Base-by-base conservation (phyloP, 2,888 invertebrate genomes). In the Dasysyrphus tricinctus region DNA sequence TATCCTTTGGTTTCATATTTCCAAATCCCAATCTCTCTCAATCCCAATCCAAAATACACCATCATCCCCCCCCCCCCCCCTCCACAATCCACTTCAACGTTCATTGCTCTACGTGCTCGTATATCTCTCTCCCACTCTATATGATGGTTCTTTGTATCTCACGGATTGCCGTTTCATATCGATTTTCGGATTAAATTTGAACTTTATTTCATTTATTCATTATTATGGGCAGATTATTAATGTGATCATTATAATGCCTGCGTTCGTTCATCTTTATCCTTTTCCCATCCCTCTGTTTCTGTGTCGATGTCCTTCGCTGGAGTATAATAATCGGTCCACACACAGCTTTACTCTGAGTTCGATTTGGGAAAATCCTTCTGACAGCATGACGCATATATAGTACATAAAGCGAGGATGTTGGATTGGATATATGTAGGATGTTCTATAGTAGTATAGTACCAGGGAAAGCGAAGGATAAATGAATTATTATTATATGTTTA, bases 131-230 rank as follows among this genome's bases (percentile, higher is more conserved):
- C 24, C 8, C 19, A 14, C 61, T 37, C 34, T 32, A 8, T 34
- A 8, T 8, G 1, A 37, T 16, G 19, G 67, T 49, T 49, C 19
- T 67, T 49, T 74, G 81, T 76, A 37, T 37, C 56, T 76, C 76
- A 77, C 79, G 76, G 82, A 65, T 75, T 67, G 77, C 77, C 39
- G 78, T 72, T 84, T 86, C 86, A 65, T 88, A 90, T 90, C 88
- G 90, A 90, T 90, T 90, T 89, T 89, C 67, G 90, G 89, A 90
- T 90, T 90, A 90, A 90, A 89, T 88, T 89, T 89, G 88, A 89
- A 89, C 88, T 89, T 89, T 88, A 77, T 84, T 78, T 83, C 82
- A 72, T 86, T 82, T 86, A 79, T 88, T 85, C 88, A 88, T 88
- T 88, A 88, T 85, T 85, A 81, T 81, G 74, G 65, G 51, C 81